Conservation (phyloP, 2,113 vertebrate species). For the Osmerus mordax region DNA sequence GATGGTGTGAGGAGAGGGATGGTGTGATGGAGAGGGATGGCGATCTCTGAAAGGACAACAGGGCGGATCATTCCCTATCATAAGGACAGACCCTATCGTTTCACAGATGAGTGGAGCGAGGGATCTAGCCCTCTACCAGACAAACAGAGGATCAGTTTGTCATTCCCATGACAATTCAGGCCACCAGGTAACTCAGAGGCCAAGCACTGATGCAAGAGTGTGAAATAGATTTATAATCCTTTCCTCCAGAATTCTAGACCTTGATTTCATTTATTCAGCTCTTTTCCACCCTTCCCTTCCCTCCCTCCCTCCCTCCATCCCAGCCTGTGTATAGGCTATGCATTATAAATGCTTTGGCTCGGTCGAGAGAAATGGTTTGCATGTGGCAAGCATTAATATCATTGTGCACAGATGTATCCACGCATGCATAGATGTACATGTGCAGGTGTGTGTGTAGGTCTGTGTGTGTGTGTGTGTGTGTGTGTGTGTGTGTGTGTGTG, state of each 20-base stretch:
- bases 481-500: neutral
- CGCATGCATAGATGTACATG: neutral
- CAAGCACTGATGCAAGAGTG: constrained; percentile 59
- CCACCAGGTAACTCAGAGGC: constrained; percentile 37
- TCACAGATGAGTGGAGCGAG: neutral
- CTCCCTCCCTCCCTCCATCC: constrained; percentile 17
- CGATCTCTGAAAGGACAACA: neutral
- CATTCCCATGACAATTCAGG: constrained; percentile 32
- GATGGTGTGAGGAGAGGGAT: neutral
- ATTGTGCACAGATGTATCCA: constrained; percentile 9
- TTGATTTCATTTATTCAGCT: constrained; percentile 12
- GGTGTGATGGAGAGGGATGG: neutral
- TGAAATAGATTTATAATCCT: constrained; percentile 62
- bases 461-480: neutral
- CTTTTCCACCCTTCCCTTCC: neutral
- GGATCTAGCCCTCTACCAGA: constrained; percentile 19
- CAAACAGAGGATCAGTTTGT: neutral
- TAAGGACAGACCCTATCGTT: neutral
- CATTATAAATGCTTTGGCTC: constrained; percentile 38
- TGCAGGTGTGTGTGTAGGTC: neutral
- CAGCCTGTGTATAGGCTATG: constrained; percentile 19
- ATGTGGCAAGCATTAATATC: constrained; percentile 38
- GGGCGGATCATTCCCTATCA: too few species aligned
- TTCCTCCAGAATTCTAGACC: constrained; percentile 28
- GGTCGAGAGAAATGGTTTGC: constrained; percentile 41